phyloP scores from a whole-genome alignment of 1,140 invertebrate genomes.

The Melanaphis sacchari region DNA sequence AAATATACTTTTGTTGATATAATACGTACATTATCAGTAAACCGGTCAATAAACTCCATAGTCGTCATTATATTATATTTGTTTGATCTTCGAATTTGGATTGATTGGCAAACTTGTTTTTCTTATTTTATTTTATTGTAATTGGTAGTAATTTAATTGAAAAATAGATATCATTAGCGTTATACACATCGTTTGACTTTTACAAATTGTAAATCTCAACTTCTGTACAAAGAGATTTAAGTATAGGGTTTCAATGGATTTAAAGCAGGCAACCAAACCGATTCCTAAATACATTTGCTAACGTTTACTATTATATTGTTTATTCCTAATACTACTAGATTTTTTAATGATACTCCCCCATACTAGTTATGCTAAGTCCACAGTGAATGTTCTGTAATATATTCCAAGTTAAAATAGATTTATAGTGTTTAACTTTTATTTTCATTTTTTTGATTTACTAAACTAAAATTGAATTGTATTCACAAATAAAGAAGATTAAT shows the following conservation, averaged over 20 bases:
- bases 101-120: constrained; percentile 15
- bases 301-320: background rate
- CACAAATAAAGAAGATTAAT: background rate
- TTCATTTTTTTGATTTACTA: background rate
- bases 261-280: background rate
- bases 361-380: too few relatives aligned
- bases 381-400: background rate
- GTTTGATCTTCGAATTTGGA: background rate
- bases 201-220: constrained; percentile 6
- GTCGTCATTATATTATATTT: background rate
- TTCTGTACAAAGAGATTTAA: background rate
- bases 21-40: constrained; percentile 19
- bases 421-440: too few relatives aligned
- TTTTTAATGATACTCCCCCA: background rate
- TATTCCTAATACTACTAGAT: background rate
- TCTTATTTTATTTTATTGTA: constrained; percentile 1
- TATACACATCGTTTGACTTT: background rate
- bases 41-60: constrained; percentile 18
- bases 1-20: constrained; percentile 10
- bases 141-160: constrained; percentile 14
- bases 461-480: background rate
- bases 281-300: background rate
- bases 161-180: background rate
- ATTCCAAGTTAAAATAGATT: background rate
- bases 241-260: background rate